These are phyloP conservation scores for Scaptomyza hsui DNA, from an alignment of 1,140 invertebrate genomes.

Conservation along the genomic window DNA sequence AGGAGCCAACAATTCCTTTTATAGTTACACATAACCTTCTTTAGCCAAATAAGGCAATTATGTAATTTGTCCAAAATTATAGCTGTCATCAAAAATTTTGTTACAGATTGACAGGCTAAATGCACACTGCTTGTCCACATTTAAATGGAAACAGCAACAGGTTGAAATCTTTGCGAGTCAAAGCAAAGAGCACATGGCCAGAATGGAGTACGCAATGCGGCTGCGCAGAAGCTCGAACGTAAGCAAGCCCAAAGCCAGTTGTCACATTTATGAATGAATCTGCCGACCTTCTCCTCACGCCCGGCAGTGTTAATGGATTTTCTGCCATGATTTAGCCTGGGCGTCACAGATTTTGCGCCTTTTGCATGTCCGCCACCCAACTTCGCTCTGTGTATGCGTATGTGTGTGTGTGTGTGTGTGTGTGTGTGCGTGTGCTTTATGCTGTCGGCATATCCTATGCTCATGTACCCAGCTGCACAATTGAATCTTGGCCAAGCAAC, in stretches of 20 bases:
- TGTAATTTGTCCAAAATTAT: constrained; percentile 55
- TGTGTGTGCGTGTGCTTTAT: constrained; percentile 41
- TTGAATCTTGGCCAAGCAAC: constrained; percentile 70
- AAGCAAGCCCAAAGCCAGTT: constrained; percentile 56
- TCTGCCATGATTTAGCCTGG: constrained; percentile 49
- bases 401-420: constrained; percentile 3
- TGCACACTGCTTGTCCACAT: constrained; percentile 1
- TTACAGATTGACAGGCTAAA: constrained; percentile 25
- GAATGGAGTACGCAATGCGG: constrained; percentile 29
- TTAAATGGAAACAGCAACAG: constrained; percentile 28
- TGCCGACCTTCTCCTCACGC: background rate
- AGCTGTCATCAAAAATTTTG: constrained; percentile 43
- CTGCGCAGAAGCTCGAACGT: constrained; percentile 59
- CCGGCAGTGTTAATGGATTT: constrained; percentile 67
- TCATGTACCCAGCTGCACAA: constrained; percentile 48
- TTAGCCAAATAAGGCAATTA: constrained; percentile 31
- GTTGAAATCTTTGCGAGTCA: constrained; percentile 12
- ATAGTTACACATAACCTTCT: constrained; percentile 31
- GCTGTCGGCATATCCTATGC: constrained; percentile 59
- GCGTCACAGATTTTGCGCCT: constrained; percentile 75
- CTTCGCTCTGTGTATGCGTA: constrained; percentile 18
- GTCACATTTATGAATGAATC: constrained; percentile 72
- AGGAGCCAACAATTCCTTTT: constrained; percentile 31
- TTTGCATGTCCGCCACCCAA: constrained; percentile 65
- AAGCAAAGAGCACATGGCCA: constrained; percentile 29